phyloP scores from a whole-genome alignment of 2,888 invertebrate species.

The Steinernema scapterisci region DNA sequence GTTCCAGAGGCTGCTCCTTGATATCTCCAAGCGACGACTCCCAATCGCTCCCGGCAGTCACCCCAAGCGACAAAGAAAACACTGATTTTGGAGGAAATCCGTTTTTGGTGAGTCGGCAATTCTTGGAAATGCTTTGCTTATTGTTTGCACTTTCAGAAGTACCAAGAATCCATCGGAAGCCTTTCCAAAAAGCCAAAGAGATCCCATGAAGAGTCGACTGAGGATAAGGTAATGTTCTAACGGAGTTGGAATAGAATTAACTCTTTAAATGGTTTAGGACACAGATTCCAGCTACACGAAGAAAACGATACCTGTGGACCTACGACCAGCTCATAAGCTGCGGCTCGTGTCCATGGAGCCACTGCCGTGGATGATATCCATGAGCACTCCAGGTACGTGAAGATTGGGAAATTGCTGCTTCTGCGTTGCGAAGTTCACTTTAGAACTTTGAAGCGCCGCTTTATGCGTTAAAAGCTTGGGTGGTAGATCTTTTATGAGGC shows the following conservation, averaged over 20 bases:
- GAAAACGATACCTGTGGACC: not conserved
- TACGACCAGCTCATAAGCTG: conserved; percentile 12
- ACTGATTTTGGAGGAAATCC: conserved; percentile 3
- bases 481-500: too few relatives aligned
- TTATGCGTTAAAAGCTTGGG: too few relatives aligned
- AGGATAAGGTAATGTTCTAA: not conserved
- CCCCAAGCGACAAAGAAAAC: conserved; percentile 2
- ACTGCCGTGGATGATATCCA: conserved; percentile 13
- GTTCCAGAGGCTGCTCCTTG: not conserved
- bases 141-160: not conserved
- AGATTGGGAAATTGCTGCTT: too few relatives aligned
- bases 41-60: conserved; percentile 2
- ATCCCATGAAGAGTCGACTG: not conserved
- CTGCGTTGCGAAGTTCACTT: too few relatives aligned
- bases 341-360: not conserved
- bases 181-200: not conserved
- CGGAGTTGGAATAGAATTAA: too few relatives aligned
- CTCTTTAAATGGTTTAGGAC: too few relatives aligned
- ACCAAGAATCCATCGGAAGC: conserved; percentile 10
- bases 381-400: not conserved
- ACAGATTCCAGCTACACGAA: not conserved
- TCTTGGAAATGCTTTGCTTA: not conserved
- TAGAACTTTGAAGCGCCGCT: too few relatives aligned
- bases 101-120: not conserved
- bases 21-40: not conserved